Conservation (phyloP, 1,140 invertebrate species). For the Pogonomyrmex barbatus region DNA sequence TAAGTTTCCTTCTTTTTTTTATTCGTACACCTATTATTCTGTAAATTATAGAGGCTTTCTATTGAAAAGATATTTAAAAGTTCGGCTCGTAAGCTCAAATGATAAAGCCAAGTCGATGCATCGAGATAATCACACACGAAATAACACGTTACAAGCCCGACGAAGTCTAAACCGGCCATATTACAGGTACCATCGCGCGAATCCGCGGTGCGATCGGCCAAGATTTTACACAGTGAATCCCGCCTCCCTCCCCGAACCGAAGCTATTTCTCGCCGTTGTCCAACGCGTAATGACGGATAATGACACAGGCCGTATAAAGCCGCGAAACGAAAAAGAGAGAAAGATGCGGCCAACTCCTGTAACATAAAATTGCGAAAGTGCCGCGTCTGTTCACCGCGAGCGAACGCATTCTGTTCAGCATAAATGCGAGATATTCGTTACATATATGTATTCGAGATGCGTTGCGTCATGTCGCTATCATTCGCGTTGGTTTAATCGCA, state of each 20-base stretch:
- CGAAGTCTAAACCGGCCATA: slow-evolving; percentile 22
- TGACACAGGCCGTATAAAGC: slow-evolving; percentile 73
- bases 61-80: slow-evolving; percentile 11
- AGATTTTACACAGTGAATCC: slow-evolving; percentile 62
- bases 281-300: slow-evolving; percentile 73
- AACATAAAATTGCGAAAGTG: slow-evolving; percentile 66
- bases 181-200: slow-evolving; percentile 42
- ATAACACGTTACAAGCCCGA: slow-evolving; percentile 37
- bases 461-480: neutral
- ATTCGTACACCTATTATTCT: neutral
- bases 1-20: neutral
- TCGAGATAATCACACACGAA: slow-evolving; percentile 29
- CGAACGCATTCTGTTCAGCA: slow-evolving; percentile 56
- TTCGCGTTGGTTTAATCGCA: neutral
- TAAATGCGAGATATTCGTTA: slow-evolving; percentile 59
- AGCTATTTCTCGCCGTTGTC: slow-evolving; percentile 72
- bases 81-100: neutral
- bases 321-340: slow-evolving; percentile 22
- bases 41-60: neutral
- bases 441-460: slow-evolving; percentile 37
- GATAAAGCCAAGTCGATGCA: slow-evolving; percentile 3
- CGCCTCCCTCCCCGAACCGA: slow-evolving; percentile 21
- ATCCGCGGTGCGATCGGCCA: slow-evolving; percentile 40
- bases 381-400: slow-evolving; percentile 68
- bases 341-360: slow-evolving; percentile 63